Evolutionary conservation across 2,888 invertebrate species (phyloP), one percentile per base, ranked within the genome.

Genomic region (Cataglyphis altisquamis): DNA sequence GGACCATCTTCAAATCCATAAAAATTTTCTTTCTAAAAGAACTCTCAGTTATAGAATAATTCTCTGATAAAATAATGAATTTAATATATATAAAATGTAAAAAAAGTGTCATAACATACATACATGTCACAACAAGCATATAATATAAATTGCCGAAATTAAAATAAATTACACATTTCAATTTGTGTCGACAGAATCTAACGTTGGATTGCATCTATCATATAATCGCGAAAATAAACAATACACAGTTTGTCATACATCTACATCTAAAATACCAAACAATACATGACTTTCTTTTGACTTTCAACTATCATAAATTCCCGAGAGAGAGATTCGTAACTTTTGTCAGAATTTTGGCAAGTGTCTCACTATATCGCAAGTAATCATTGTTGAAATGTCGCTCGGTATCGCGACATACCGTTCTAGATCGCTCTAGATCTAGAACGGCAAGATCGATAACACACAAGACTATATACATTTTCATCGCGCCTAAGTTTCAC

Each of bases 281-380:
- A 66, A 75, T 64, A 36, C 48, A 66, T 74, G 45, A 36, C 4
- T 36, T 21, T 48, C 6, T 75, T 63, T 63, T 18, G 0, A 75
- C 21, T 36, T 10, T 45, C 48, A 48, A 48, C 21, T n/a, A 67
- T 77, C 25, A 25, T 55, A 67, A 25, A 67, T 36, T 39, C 39
- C 25, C 25, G 12, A 66, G 67, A 77, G 39, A 55, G 39, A 48
- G 32, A 25, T 77, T 66, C 39, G 52, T 39, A n/a, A 66, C 4
- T 77, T 77, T 77, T 66, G 39, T 66, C 52, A 66, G 39, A 77
- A 12, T 77, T 77, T 77, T 52, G 52, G 75, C 75, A 66, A 77
- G 36, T 39, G 25, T 55, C 36, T 77, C 48, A 52, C 48, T 77
- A 77, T 77, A 77, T 77, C 67, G 39, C 39, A 48, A 74, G 32